Base-by-base conservation (phyloP, 2,797 vertebrate genomes). In the Okamejei kenojei region DNA sequence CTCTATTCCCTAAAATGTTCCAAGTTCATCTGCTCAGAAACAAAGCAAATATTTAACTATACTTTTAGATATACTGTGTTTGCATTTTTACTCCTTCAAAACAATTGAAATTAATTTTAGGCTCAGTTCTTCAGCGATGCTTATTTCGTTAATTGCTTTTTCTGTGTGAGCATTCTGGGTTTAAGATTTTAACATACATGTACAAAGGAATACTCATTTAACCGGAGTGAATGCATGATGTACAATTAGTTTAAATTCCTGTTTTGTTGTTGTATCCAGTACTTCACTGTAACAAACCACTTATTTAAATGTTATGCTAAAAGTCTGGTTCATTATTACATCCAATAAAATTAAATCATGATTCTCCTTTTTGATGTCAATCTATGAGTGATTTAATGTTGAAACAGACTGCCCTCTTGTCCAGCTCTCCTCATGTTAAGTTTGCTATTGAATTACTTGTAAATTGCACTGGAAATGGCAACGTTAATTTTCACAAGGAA, bases 1-100 rank as follows among this genome's bases (percentile, higher is more conserved):
- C 97, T 98, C 98, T 95, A 96, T 99, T 95, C 98, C 99, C 96
- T 99, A 97, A 45, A 99, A 94, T 95, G 17, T 0, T 88, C 61
- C 61, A 88, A 65, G 7, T 68, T 76, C 71, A 73, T 92, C 71
- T 26, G 15, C 71, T 92, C 23, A 65, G 68, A 88, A 88, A 68
- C 90, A 92, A 90, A 73, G 90, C 71, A 29, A 74, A 76, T 92
- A 92, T 92, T 92, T 92, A 92, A 54, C 68, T 68, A n/a, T 91
- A 92, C 71, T 92, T 76, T 92, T 92, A 92, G 90, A 76, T 74
- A 92, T 76, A 92, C 15, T 76, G 26, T 15, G 10, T 91, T 45
- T 92, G 71, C 71, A 74, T 92, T 91, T 91, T 91, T 19, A 73
- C 68, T 71, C 86, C 29, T 73, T 9, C 10, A 45, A 91, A 76